These are phyloP conservation scores for Orius insidiosus DNA, from an alignment of 1,140 invertebrate species.

Conservation along the genomic window DNA sequence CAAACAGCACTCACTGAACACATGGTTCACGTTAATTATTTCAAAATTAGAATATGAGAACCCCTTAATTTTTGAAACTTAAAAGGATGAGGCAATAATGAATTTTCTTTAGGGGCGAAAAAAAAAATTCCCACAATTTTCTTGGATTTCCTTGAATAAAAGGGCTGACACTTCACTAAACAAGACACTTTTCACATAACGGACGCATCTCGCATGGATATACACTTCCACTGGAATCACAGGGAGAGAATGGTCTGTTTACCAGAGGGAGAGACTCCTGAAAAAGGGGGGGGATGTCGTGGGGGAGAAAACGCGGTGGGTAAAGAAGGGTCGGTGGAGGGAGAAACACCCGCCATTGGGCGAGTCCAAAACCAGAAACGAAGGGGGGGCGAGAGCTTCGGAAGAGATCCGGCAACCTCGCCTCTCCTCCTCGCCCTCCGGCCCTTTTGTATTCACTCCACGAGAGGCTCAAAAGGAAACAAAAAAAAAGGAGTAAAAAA, in stretches of 20 bases:
- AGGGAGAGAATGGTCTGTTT: slow-evolving; percentile 6
- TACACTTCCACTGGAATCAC: slow-evolving; percentile 3
- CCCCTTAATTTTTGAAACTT: not conserved
- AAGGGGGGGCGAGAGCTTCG: too few species aligned
- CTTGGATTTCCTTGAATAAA: not conserved
- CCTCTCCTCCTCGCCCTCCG: too few species aligned
- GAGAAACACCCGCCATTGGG: slow-evolving; percentile 1
- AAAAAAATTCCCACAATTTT: not conserved
- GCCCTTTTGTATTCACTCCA: too few species aligned
- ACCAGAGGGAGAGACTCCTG: not conserved
- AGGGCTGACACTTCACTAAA: slow-evolving; percentile 4
- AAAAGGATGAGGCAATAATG: not conserved
- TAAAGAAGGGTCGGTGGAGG: not conserved
- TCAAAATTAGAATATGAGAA: too few species aligned
- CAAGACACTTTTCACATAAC: not conserved
- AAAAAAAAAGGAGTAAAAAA: too few species aligned
- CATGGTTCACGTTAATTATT: not conserved
- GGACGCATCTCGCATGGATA: not conserved
- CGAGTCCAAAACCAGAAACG: slow-evolving; percentile 9
- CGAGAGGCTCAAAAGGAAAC: too few species aligned
- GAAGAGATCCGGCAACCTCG: too few species aligned
- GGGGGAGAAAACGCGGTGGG: not conserved
- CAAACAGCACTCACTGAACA: slow-evolving; percentile 17
- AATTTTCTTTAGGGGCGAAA: not conserved
- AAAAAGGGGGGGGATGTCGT: not conserved